Percentiles rank a stretch among this genome's conserved stretches.
Conservation (phyloP, 2,113 vertebrate genomes). For the Nipponia nippon region DNA sequence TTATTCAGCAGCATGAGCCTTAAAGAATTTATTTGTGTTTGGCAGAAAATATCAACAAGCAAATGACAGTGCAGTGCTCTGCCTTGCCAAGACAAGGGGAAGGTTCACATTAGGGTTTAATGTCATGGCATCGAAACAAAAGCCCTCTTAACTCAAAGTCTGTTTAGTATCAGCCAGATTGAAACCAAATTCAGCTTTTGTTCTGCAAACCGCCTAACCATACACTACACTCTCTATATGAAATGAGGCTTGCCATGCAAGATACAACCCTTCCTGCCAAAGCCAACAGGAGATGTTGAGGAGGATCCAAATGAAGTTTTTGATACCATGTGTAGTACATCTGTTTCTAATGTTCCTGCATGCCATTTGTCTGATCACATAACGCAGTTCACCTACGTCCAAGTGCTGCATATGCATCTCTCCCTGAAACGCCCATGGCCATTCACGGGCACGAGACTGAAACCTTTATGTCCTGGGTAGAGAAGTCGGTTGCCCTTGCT, state of each 20-base stretch:
- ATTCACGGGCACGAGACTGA: neutral
- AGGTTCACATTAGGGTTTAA: conserved; percentile 21
- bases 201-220: neutral
- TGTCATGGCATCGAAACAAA: neutral
- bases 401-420: neutral
- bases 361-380: neutral
- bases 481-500: neutral
- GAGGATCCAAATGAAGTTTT: neutral
- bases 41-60: conserved; percentile 28
- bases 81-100: neutral
- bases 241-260: neutral
- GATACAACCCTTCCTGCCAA: neutral
- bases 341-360: neutral
- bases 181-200: conserved; percentile 31
- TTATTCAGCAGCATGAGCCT: conserved; percentile 13
- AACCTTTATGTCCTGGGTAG: neutral
- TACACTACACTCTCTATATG: neutral
- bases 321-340: neutral
- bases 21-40: conserved; percentile 29
- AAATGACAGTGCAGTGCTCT: neutral
- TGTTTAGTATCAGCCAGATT: conserved; percentile 4
- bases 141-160: neutral
- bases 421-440: neutral
- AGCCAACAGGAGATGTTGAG: conserved; percentile 15
- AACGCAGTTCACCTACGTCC: neutral